Percentiles rank a stretch among this genome's conserved stretches.
Conservation (phyloP, 2,797 vertebrate genomes). For the Pelochelys cantorii region DNA sequence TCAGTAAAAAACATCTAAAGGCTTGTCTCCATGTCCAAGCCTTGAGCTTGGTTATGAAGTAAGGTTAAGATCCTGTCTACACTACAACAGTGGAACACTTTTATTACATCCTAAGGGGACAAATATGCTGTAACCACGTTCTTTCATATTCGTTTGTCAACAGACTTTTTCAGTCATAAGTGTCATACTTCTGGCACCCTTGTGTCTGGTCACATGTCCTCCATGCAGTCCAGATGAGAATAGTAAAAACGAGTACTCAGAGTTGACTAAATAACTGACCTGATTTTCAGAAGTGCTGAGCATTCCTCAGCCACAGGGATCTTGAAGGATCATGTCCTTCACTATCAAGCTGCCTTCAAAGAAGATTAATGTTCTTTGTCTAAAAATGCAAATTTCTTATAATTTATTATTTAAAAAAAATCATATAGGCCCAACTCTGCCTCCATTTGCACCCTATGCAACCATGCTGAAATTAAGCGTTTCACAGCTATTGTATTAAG, state of each 20-base stretch:
- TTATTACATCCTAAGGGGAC: background rate
- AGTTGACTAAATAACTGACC: background rate
- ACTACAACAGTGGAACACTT: background rate
- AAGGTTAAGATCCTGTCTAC: background rate
- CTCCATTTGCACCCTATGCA: fast-evolving
- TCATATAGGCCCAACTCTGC: fast-evolving
- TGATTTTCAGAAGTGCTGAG: background rate
- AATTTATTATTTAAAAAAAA: background rate
- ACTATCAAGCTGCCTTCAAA: background rate
- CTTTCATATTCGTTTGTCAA: background rate
- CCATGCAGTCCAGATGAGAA: background rate
- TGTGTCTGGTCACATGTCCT: background rate
- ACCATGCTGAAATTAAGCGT: background rate
- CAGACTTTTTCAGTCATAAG: background rate
- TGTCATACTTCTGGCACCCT: background rate
- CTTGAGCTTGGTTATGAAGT: background rate
- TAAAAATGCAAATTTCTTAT: background rate
- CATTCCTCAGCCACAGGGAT: background rate
- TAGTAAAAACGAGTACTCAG: background rate
- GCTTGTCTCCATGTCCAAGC: background rate
- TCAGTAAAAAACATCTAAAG: background rate
- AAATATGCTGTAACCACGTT: background rate
- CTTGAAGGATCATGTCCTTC: background rate
- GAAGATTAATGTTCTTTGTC: background rate
- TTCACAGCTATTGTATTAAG: background rate